These are phyloP conservation scores for Rhopalosiphum nymphaeae DNA, from an alignment of 2,888 invertebrate species.

Conservation along the genomic window DNA sequence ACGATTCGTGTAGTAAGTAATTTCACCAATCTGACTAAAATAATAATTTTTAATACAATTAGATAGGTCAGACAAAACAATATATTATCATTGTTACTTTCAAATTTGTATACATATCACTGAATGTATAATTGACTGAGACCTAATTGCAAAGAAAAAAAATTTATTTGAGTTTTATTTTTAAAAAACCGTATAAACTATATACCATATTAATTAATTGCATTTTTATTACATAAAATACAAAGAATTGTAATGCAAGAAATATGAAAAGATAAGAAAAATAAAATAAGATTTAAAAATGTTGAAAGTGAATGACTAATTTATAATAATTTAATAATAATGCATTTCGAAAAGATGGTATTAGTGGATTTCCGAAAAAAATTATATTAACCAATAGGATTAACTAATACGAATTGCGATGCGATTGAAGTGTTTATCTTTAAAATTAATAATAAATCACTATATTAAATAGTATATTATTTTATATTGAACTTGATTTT, in stretches of 20 bases:
- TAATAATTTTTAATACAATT: not conserved
- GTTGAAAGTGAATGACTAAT: not conserved
- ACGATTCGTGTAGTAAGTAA: not conserved
- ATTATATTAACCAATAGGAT: not conserved
- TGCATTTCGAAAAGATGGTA: not conserved
- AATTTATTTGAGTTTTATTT: not conserved
- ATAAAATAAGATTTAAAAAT: conserved; percentile 30
- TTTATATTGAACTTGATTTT: not conserved
- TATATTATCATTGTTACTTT: not conserved
- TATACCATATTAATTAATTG: not conserved
- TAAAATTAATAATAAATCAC: not conserved
- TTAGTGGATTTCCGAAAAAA: not conserved
- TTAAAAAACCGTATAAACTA: not conserved
- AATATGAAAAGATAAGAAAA: not conserved
- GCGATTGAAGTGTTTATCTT: not conserved
- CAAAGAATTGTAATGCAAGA: not conserved
- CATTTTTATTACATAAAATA: not conserved
- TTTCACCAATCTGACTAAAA: not conserved
- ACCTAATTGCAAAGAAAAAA: not conserved
- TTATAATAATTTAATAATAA: conserved; percentile 15
- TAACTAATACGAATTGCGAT: not conserved
- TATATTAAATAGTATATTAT: not conserved
- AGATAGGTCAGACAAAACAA: not conserved
- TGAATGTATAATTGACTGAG: not conserved
- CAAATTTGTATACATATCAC: not conserved